Evolutionary conservation across 1,140 invertebrate species (phyloP).

Genomic region (Pseudomyrmex pallidus): DNA sequence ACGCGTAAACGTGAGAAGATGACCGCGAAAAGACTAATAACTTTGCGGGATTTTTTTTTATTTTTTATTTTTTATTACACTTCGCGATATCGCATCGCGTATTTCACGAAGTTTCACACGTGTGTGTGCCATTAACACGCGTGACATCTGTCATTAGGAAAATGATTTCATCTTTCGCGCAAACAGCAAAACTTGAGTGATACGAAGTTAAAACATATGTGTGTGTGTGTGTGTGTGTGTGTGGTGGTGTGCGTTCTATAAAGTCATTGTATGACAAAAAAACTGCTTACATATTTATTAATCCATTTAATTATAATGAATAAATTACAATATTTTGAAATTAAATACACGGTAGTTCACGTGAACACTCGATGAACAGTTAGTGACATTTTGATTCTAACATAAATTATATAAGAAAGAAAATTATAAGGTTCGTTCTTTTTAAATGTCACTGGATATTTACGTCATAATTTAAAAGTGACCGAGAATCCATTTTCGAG

Average conservation of each 20-base stretch:
- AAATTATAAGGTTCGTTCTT: too few relatives aligned
- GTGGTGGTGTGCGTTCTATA: too few relatives aligned
- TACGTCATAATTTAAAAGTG: background rate
- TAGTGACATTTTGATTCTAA: background rate
- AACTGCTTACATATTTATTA: constrained; percentile 28
- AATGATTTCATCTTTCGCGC: constrained; percentile 16
- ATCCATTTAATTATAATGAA: constrained; percentile 11
- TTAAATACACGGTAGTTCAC: background rate
- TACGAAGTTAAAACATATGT: background rate
- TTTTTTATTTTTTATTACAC: too few relatives aligned
- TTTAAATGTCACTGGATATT: constrained; percentile 18
- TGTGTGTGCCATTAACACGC: too few relatives aligned
- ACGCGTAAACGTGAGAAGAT: background rate
- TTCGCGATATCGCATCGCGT: background rate
- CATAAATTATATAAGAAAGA: too few relatives aligned
- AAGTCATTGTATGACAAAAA: constrained; percentile 4
- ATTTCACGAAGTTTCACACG: background rate
- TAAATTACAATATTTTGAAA: constrained; percentile 16
- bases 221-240: background rate
- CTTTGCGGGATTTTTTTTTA: constrained; percentile 28
- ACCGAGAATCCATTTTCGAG: background rate
- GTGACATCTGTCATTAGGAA: background rate
- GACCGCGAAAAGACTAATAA: constrained; percentile 14
- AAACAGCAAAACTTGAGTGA: background rate
- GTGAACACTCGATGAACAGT: background rate